Evolutionary conservation across 2,888 invertebrate genomes (phyloP), one percentile per base, ranked within the genome.

Genomic region (Neoitamus cyanurus): DNA sequence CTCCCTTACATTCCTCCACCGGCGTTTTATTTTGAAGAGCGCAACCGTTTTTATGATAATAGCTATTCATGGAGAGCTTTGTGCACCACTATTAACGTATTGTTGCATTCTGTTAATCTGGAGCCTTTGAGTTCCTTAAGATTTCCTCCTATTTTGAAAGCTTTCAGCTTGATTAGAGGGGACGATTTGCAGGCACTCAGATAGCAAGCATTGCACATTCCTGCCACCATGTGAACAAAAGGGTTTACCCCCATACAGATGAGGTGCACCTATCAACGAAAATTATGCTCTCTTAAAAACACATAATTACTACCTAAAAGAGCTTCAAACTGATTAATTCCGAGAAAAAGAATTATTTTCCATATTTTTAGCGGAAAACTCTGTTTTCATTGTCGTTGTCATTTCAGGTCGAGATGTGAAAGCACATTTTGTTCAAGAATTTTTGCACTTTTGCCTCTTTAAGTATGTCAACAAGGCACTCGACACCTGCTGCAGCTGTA

Each of bases 141-240:
- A 25, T 37, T 20, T 36, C 42, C 31, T 75, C 34, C 42, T 42
- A 37, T 75, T 42, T 75, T 25, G 75, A 20, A 75, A 42, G 75
- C 42, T 37, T 75, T 75, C 36, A 75, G 25, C 75, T 37, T 75
- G 75, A 75, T 75, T 75, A 75, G 37, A 75, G 42, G n/a, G 75
- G 20, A 75, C 75, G 13, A 25, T 75, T 75, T 75, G 5, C 5
- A 73, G n/a, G 37, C 9, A 73, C 75, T 42, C 42, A 6, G 37
- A 20, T 37, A 42, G 36, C 37, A 37, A 20, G 34, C 36, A 75
- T 36, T 20, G 48, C 20, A 75, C 36, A 25, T 25, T 7, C 2
- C 37, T 37, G 28, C 2, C 37, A 48, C 31, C 42, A 4, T 9
- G 9, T 11, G 13, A 75, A 75, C 75, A 75, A 75, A 75, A 42